Evolutionary conservation across 2,888 invertebrate genomes (phyloP).

Genomic region (Tortricodes alternella): DNA sequence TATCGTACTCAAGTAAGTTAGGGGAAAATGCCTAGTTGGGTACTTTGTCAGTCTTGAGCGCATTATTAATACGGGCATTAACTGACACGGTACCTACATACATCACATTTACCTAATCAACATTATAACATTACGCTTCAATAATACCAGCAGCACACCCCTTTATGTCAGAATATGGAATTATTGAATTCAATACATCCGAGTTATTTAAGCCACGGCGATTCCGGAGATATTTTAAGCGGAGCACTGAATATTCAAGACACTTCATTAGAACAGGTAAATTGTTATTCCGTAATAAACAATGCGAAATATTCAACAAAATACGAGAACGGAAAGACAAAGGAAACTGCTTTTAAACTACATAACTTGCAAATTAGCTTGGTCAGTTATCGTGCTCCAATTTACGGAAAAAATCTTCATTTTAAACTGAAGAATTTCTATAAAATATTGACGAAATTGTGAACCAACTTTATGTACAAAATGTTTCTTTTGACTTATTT

Average conservation of each 20-base stretch:
- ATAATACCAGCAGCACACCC: not conserved
- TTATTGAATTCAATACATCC: conserved; percentile 17
- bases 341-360: conserved; percentile 27
- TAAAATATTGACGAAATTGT: no score
- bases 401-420: conserved; percentile 3
- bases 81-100: no score
- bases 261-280: conserved; percentile 25
- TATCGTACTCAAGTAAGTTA: no score
- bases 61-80: no score
- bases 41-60: no score
- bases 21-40: no score
- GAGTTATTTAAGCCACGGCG: conserved; percentile 19
- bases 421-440: no score
- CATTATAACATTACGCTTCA: not conserved
- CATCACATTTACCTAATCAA: not conserved
- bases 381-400: conserved; percentile 21
- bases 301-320: conserved; percentile 25
- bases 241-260: conserved; percentile 17
- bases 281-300: conserved; percentile 27
- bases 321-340: conserved; percentile 24
- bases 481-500: no score
- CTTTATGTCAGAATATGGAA: conserved; percentile 10
- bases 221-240: conserved; percentile 7
- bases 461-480: no score
- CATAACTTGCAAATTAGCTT: conserved; percentile 30